phyloP scores from a whole-genome alignment of 2,797 vertebrate genomes.

The Bradypus variegatus region DNA sequence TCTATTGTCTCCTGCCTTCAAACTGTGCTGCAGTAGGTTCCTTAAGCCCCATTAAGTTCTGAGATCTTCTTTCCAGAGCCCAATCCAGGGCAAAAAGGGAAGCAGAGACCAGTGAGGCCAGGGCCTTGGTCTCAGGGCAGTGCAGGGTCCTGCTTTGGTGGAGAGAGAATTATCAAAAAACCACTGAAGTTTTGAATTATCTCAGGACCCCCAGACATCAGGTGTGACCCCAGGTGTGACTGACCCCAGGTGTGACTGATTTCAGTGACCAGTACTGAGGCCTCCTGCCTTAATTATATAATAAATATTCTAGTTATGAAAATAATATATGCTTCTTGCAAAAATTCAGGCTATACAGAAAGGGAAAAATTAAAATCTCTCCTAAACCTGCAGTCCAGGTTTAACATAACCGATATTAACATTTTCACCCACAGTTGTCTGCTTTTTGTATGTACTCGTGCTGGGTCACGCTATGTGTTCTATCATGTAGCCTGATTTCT shows the following conservation, averaged over 20 bases:
- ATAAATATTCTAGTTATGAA: background rate
- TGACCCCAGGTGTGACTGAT: background rate
- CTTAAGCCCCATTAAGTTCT: background rate
- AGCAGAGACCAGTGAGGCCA: background rate
- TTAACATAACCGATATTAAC: background rate
- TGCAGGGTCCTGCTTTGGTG: background rate
- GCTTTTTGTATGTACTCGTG: background rate
- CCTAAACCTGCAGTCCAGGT: background rate
- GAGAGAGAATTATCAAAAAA: background rate
- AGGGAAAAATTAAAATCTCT: background rate
- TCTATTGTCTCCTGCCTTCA: background rate
- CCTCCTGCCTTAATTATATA: background rate
- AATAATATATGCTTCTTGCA: background rate
- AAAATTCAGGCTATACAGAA: background rate
- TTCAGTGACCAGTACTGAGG: background rate
- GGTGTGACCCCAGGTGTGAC: background rate
- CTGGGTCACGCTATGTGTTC: background rate
- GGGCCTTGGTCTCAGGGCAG: background rate
- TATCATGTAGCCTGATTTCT: background rate
- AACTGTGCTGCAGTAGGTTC: background rate
- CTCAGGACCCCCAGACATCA: background rate
- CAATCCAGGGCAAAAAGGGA: background rate
- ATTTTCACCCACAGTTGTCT: background rate
- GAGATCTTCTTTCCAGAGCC: background rate
- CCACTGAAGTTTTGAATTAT: background rate